Base-by-base conservation (phyloP, 2,888 invertebrate genomes). In the Dorcus hopei region DNA sequence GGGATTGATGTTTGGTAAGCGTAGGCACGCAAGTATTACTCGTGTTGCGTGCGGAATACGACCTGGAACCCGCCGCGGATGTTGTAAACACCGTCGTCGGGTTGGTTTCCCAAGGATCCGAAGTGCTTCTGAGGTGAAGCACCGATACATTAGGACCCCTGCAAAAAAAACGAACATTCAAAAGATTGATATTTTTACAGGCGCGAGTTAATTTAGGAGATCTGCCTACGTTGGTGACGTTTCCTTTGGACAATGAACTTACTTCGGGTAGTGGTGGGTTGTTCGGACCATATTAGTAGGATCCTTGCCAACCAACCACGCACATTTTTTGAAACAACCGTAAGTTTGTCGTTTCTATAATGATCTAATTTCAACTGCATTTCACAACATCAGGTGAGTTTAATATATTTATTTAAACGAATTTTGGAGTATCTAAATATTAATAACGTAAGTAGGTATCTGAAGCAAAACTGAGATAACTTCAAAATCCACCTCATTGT, bases 81-180 rank as follows among this genome's bases (percentile, higher is more conserved):
- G 74, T 72, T 33, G 76, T 70, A 58, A 74, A 76, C 19, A 76
- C 72, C 40, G 78, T 74, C 23, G 78, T 75, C 7, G 78, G 76
- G 53, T 72, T 70, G 3, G 74, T 72, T 61, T 83, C 83, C 83
- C 84, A 83, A 40, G 82, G 81, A 61, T 84, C 83, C 16, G 83
- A 80, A 1, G 82, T 78, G 63, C 79, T 79, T 9, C 84, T 78
- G 26, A 84, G 74, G 65, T 84, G 83, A 38, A 84, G 75, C 58
- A 84, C 78, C 52, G 83, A 83, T 56, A 84, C 80, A 70, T 83
- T 84, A 54, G 81, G 79, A 11, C 81, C 81, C 71, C 84, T 84
- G 77, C 7, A 78, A 77, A 33, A n/a, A 38, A 42, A 52, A 52
- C 19, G 49, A 49, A 33, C 26, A 33, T 7, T 19, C 19, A 19